These are phyloP conservation scores for Armadillidium nasatum DNA, from an alignment of 1,140 invertebrate species.

Conservation along the genomic window DNA sequence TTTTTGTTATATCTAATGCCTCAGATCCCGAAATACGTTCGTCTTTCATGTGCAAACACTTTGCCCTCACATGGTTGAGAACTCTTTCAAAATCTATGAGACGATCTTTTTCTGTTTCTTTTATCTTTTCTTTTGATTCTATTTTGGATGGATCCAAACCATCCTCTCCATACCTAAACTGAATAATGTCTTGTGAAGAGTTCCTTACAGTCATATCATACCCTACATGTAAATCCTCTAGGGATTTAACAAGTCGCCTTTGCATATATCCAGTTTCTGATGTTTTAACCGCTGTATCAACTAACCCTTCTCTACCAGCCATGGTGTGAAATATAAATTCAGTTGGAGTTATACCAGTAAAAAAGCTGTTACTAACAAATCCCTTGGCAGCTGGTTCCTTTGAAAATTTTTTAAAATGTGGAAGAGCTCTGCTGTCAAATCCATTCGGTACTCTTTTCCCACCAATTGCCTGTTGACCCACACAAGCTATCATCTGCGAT, in stretches of 20 bases:
- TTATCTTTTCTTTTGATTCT: constrained; percentile 74
- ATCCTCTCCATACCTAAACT: constrained; percentile 92
- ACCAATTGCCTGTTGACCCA: constrained; percentile 97
- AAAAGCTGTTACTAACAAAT: constrained; percentile 98
- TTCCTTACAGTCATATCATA: constrained; percentile 96
- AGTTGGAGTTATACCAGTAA: constrained; percentile 88
- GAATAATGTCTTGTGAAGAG: constrained; percentile 82
- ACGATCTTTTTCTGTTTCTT: constrained; percentile 23
- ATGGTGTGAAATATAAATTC: constrained; percentile 99
- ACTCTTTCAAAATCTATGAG: constrained; percentile 80
- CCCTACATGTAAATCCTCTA: constrained; percentile 92
- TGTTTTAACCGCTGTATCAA: constrained; percentile 99
- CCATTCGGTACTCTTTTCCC: constrained; percentile 94
- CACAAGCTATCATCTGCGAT: constrained; percentile 99
- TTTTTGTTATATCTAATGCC: constrained; percentile 59
- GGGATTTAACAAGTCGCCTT: constrained; percentile 85
- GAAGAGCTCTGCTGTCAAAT: constrained; percentile 86
- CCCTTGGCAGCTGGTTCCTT: constrained; percentile 89
- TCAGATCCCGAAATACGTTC: constrained; percentile 62
- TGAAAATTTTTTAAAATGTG: constrained; percentile 72
- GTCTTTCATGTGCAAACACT: constrained; percentile 62
- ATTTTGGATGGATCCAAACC: constrained; percentile 94
- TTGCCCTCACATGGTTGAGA: constrained; percentile 71
- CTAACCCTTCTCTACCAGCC: constrained; percentile 94
- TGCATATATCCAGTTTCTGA: constrained; percentile 99